A percentile compares a stretch with the other conserved stretches of the same genome.
These are phyloP conservation scores for Calliopum simillimum DNA, from an alignment of 2,888 invertebrate genomes.

Conservation along the genomic window DNA sequence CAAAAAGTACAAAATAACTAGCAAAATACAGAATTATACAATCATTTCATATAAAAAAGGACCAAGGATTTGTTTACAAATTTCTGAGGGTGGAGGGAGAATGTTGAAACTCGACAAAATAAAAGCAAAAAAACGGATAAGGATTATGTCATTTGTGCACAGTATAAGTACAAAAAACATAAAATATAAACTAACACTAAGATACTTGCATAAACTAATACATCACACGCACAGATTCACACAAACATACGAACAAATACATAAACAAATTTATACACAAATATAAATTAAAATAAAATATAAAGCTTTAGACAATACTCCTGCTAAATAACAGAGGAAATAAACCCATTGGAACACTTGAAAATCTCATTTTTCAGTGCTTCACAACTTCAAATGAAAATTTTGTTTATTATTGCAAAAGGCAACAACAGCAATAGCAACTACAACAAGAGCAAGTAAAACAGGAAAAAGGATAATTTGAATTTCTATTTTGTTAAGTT, in stretches of 20 bases:
- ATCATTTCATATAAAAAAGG: too few species aligned
- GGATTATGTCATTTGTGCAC: conserved; percentile 60
- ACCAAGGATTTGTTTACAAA: too few species aligned
- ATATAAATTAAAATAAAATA: background rate
- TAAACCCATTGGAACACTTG: conserved; percentile 55
- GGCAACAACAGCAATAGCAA: conserved; percentile 12
- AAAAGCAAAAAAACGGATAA: conserved; percentile 49
- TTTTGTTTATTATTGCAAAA: conserved; percentile 24
- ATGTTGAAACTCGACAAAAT: too few species aligned
- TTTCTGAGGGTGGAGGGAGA: too few species aligned
- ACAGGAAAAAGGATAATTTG: conserved; percentile 46
- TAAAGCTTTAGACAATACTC: too few species aligned
- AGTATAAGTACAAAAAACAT: background rate
- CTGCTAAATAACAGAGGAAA: conserved; percentile 5
- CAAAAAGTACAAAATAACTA: conserved; percentile 33
- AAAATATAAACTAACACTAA: background rate
- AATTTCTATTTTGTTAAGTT: conserved; percentile 44
- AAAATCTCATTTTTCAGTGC: conserved; percentile 56
- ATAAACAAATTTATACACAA: conserved; percentile 1
- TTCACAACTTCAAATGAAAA: conserved; percentile 56
- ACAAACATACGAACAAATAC: conserved; percentile 16
- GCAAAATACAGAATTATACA: background rate
- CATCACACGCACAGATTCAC: conserved; percentile 23
- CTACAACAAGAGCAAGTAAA: conserved; percentile 17
- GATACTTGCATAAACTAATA: conserved; percentile 4